Conservation (phyloP, 2,888 invertebrate species). For the Eupeodes latifasciatus region DNA sequence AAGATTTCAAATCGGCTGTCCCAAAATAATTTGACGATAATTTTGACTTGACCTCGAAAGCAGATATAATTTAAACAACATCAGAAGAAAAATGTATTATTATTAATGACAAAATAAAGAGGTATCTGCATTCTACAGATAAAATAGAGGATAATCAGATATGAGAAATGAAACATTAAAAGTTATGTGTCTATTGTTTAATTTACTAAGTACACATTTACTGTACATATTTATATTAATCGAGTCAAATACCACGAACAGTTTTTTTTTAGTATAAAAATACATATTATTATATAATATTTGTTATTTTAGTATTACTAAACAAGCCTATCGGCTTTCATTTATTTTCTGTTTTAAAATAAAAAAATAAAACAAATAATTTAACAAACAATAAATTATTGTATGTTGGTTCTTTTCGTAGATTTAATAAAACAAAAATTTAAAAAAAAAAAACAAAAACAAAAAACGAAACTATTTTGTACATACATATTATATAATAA, state of each 20-base stretch:
- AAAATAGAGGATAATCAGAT: not conserved
- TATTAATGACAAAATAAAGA: too few relatives aligned
- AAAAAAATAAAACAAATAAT: not conserved
- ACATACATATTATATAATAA: not conserved
- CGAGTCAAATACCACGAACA: conserved; percentile 70
- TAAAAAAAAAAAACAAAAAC: not conserved
- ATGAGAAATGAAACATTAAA: conserved; percentile 51
- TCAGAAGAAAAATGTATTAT: too few relatives aligned
- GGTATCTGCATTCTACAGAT: not conserved
- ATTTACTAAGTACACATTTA: conserved; percentile 61
- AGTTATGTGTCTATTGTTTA: conserved; percentile 66
- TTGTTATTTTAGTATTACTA: not conserved
- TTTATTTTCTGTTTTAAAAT: conserved; percentile 29
- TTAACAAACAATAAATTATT: conserved; percentile 43
- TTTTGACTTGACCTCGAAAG: too few relatives aligned
- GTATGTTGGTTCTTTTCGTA: conserved; percentile 59
- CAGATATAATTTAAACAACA: too few relatives aligned
- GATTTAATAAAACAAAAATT: conserved; percentile 4
- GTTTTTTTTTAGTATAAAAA: conserved; percentile 47
- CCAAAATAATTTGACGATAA: too few relatives aligned
- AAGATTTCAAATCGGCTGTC: too few relatives aligned
- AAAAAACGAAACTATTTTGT: not conserved
- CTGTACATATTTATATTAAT: conserved; percentile 64
- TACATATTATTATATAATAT: conserved; percentile 41
- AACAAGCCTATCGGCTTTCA: not conserved